Evolutionary conservation across 23 tunicate genomes (phyloP), one percentile per base, ranked within the genome.

Genomic region (Trididemnum miniatum): DNA sequence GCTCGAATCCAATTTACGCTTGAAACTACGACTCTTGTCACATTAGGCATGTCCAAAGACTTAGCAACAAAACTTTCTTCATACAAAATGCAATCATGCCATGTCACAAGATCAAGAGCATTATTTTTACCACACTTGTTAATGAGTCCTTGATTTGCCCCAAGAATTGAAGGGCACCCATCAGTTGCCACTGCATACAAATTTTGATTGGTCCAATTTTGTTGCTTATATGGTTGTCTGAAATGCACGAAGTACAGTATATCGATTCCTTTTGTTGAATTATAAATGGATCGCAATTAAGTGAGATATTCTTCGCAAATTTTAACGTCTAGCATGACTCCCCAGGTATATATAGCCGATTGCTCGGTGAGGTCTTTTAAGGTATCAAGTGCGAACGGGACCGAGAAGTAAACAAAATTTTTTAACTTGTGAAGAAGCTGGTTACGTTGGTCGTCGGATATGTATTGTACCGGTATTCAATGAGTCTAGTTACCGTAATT

Each of bases 51-150:
- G 66, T 77, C 26, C 52, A 77, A 37, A 34, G 84, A 78, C 84
- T 85, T 77, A 78, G 84, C 89, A 85, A 79, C 84, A 23, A 85
- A 77, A 79, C 78, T 78, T 85, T 78, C 83, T 85, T 79, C 77
- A 30, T 85, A 77, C 37, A 85, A 85, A 85, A 85, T 79, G 40
- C 73, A 81, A 81, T 82, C 84, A 85, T 85, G 89, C 83, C 78
- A 77, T 63, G 67, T 85, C 89, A 79, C 78, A 32, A 65, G 65
- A 85, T 71, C 84, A 79, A 63, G 89, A 65, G 29, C 34, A 79
- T 85, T 36, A 51, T 77, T 67, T 26, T 79, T 77, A 18, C 89
- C 78, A 84, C 89, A 85, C 63, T 85, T 85, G 54, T 85, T 85
- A 38, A 85, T 79, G 77, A 79, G 84, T 28, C 84, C 84, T 78